phyloP scores from a whole-genome alignment of 2,113 vertebrate species.

The Madoqua kirkii region DNA sequence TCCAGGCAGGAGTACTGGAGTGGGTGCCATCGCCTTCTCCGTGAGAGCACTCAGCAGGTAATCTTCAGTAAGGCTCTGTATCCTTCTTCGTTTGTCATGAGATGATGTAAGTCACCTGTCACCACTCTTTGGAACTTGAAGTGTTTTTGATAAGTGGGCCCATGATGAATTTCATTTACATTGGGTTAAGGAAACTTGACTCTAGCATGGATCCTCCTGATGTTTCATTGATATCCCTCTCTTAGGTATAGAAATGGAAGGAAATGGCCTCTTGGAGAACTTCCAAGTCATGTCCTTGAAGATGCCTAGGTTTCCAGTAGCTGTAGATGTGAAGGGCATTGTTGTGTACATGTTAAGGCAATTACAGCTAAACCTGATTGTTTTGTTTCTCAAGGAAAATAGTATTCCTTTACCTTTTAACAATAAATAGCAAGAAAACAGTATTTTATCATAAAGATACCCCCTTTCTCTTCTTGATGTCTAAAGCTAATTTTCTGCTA shows the following conservation, averaged over 20 bases:
- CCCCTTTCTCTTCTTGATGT: neutral
- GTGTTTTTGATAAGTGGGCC: neutral
- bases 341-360: neutral
- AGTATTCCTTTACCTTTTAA: neutral
- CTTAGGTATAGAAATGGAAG: neutral
- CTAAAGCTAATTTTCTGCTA: neutral
- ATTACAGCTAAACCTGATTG: neutral
- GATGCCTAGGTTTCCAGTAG: neutral
- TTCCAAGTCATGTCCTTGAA: neutral
- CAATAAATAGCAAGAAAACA: neutral
- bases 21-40: too few species aligned
- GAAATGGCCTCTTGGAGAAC: neutral
- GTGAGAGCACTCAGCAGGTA: neutral
- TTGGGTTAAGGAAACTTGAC: neutral
- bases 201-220: neutral
- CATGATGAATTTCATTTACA: neutral
- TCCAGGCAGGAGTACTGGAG: too few species aligned
- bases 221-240: neutral
- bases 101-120: neutral
- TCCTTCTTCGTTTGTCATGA: neutral
- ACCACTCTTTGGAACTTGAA: neutral
- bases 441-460: neutral
- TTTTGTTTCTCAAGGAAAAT: neutral
- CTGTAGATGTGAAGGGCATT: neutral
- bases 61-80: neutral